phyloP scores from a whole-genome alignment of 2,113 vertebrate genomes.

The Calyptommatus sinebrachiatus region DNA sequence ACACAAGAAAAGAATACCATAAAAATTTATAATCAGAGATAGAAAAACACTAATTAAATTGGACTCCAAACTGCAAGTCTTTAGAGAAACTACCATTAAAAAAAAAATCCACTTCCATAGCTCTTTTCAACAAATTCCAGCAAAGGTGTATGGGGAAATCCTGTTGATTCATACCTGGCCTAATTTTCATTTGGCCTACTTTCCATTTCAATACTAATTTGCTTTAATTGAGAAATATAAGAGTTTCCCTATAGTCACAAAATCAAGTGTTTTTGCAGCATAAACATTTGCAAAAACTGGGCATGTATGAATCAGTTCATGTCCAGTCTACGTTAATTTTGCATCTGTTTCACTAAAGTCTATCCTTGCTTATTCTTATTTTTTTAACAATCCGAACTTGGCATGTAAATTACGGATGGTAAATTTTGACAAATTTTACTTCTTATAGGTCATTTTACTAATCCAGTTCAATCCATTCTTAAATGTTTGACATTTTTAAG shows the following conservation, averaged over 20 bases:
- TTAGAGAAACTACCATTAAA: background rate
- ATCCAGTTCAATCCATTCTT: too few relatives aligned
- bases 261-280: background rate
- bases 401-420: background rate
- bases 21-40: background rate
- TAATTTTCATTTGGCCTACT: background rate
- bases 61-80: constrained; percentile 6
- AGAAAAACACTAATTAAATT: constrained; percentile 1
- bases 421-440: background rate
- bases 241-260: background rate
- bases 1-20: constrained; percentile 1
- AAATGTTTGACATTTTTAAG: too few relatives aligned
- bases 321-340: background rate
- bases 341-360: too few relatives aligned
- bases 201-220: background rate
- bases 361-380: too few relatives aligned
- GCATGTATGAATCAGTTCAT: background rate
- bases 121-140: background rate
- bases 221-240: background rate
- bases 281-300: background rate
- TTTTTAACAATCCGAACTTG: background rate
- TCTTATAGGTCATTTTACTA: too few relatives aligned
- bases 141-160: background rate
- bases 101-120: background rate
- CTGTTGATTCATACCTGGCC: background rate